A percentile compares a stretch with the other conserved stretches of the same genome.
phyloP scores from a whole-genome alignment of 2,888 invertebrate species.

The Lucinisca nassula region DNA sequence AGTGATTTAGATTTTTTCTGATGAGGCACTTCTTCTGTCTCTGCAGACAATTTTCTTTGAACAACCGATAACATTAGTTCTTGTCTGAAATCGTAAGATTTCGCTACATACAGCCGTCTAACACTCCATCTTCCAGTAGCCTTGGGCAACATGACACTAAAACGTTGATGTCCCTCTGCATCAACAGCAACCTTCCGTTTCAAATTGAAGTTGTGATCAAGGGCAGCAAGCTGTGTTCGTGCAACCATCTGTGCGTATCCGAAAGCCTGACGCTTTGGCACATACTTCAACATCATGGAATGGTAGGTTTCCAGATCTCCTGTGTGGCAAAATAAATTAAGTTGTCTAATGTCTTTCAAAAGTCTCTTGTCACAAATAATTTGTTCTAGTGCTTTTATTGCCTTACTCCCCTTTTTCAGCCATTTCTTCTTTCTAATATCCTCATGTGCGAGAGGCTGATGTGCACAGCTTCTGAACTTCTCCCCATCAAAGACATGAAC shows the following conservation, averaged over 20 bases:
- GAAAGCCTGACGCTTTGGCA: slow-evolving; percentile 57
- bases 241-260: slow-evolving; percentile 39
- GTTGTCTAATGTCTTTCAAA: slow-evolving; percentile 40
- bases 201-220: slow-evolving; percentile 50
- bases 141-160: slow-evolving; percentile 25
- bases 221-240: slow-evolving; percentile 41
- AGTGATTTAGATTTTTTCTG: too few relatives aligned
- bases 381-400: slow-evolving; percentile 46
- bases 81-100: slow-evolving; percentile 25
- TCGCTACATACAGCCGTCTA: slow-evolving; percentile 36
- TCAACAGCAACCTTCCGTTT: background rate
- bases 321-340: slow-evolving; percentile 61
- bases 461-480: slow-evolving; percentile 21
- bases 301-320: slow-evolving; percentile 61
- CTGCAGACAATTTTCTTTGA: too few relatives aligned
- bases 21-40: too few relatives aligned
- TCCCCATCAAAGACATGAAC: slow-evolving; percentile 26
- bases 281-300: slow-evolving; percentile 51
- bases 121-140: slow-evolving; percentile 35
- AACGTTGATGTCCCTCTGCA: slow-evolving; percentile 4
- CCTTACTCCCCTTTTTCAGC: slow-evolving; percentile 38
- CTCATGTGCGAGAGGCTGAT: slow-evolving; percentile 12
- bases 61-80: slow-evolving; percentile 24
- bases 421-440: slow-evolving; percentile 35
- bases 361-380: slow-evolving; percentile 43